Conservation (phyloP, 37 sponge, comb jelly and placozoan species). For the Axinella damicornis region DNA sequence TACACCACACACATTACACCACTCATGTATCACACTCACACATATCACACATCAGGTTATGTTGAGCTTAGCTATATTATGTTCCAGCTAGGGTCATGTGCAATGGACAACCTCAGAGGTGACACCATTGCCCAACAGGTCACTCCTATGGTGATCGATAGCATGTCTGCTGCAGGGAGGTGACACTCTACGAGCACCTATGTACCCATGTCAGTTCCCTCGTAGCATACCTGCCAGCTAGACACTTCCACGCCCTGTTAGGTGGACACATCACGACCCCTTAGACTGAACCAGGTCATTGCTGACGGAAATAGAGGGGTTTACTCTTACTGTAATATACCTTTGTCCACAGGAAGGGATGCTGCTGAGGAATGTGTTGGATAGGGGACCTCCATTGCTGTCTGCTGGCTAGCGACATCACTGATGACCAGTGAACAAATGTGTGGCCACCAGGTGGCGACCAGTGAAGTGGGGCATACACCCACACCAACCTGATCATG, state of each 20-base stretch:
- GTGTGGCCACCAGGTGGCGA: constrained; percentile 41
- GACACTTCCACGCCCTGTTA: constrained; percentile 32
- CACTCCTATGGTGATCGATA: not conserved
- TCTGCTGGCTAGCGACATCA: constrained; percentile 19
- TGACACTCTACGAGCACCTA: constrained; percentile 49
- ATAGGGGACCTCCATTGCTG: not conserved
- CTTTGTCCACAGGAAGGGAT: constrained; percentile 24
- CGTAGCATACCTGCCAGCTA: constrained; percentile 19
- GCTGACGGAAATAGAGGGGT: no score
- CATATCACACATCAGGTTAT: constrained; percentile 37
- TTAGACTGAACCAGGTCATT: no score
- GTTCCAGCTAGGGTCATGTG: constrained; percentile 39
- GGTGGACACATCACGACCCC: no score
- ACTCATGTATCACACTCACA: no score
- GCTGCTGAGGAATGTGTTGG: constrained; percentile 32
- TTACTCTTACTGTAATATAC: no score
- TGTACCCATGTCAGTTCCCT: constrained; percentile 33
- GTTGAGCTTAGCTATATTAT: constrained; percentile 25
- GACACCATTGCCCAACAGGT: no score
- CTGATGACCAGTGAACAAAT: no score
- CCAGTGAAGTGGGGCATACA: constrained; percentile 20
- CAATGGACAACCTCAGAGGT: constrained; percentile 59
- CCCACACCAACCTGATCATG: constrained; percentile 4
- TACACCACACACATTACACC: no score
- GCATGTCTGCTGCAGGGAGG: no score